Evolutionary conservation across 2,888 invertebrate species (phyloP), one percentile per base, ranked within the genome.

Genomic region (Tetranychus piercei): DNA sequence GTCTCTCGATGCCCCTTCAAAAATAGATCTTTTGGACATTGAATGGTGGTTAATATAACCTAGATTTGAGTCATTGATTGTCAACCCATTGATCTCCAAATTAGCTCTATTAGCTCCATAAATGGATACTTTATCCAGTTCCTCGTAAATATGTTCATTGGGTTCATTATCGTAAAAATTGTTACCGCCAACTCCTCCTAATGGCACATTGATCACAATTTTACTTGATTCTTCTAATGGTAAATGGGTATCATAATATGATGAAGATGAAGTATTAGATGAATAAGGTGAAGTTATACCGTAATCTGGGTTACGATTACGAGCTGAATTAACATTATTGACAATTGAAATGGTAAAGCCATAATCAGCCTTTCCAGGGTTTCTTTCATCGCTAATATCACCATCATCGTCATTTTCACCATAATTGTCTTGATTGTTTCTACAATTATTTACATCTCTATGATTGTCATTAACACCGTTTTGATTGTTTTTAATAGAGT

Each of bases 1-100:
- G 80, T 92, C 91, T 82, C 92, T 92, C 18, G 91, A 90, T 7
- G 76, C 76, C 20, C 76, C 76, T 6, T 76, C 75, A 34, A 76
- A 76, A 34, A 76, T 76, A 18, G 76, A 76, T 67, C 72, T 73
- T 66, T 73, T 64, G 34, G 43, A 15, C 43, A 65, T 34, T 22
- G 34, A 34, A 34, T 34, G 34, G 34, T 23, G 15, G 67, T 20
- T 20, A 20, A 55, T 22, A 22, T 45, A 7, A 15, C 45, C 20
- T 1, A 66, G n/a, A 6, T 73, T 64, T n/a, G 11, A 20, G 1
- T 34, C 43, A 18, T 18, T 23, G 23, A 22, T 23, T 70, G 34
- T 22, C 23, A 18, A 18, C n/a, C 70, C 23, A 11, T 69, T 22
- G 0, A 70, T 23, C n/a, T 23, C 70, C 6, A 18, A 22, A 66